These are phyloP conservation scores for Carollia perspicillata DNA, from an alignment of 2,113 vertebrate genomes.

Conservation along the genomic window DNA sequence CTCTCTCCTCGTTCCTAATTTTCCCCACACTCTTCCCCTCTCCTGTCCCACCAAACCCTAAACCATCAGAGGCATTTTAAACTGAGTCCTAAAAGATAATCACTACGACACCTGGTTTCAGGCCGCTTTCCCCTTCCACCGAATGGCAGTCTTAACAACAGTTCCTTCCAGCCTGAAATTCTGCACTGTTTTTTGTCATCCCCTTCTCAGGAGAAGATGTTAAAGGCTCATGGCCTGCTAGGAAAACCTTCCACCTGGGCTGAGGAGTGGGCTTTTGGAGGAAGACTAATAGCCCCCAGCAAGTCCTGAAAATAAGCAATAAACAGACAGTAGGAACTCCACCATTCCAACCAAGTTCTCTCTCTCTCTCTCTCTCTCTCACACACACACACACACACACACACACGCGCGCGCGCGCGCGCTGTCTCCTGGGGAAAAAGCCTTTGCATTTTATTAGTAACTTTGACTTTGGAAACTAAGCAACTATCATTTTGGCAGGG, in stretches of 20 bases:
- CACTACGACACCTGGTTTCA: neutral
- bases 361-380: neutral
- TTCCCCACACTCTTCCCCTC: neutral
- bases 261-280: neutral
- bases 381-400: neutral
- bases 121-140: neutral
- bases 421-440: neutral
- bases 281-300: neutral
- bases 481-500: conserved; percentile 29
- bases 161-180: neutral
- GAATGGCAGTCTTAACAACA: neutral
- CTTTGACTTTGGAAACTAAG: conserved; percentile 40
- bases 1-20: neutral
- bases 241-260: neutral
- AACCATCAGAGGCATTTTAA: neutral
- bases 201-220: neutral
- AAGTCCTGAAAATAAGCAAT: neutral
- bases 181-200: neutral
- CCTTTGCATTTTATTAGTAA: neutral
- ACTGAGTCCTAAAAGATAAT: neutral
- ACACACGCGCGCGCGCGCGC: neutral
- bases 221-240: neutral
- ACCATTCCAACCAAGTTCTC: neutral
- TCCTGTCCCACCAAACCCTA: neutral
- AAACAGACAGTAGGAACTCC: neutral